These are phyloP conservation scores for Streptopelia turtur DNA, from an alignment of 2,797 vertebrate genomes.

Conservation along the genomic window DNA sequence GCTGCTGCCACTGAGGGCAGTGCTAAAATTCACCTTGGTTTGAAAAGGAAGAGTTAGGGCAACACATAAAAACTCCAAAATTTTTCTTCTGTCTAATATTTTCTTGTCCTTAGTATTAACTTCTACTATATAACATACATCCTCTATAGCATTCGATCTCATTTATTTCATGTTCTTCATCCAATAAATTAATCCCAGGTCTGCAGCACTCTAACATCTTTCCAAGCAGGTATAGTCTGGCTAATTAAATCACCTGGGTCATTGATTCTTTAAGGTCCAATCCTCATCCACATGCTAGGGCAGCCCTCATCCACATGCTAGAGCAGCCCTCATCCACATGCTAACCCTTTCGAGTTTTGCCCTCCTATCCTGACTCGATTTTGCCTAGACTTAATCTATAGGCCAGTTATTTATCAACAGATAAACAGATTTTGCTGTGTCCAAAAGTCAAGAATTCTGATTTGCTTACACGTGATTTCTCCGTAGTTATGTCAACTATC, in stretches of 20 bases:
- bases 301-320: not conserved
- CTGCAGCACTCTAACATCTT: not conserved
- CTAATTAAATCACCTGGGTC: not conserved
- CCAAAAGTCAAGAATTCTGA: not conserved
- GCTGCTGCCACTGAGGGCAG: not conserved
- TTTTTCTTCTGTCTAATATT: not conserved
- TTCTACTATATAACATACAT: not conserved
- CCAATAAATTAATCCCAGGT: not conserved
- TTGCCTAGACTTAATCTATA: not conserved
- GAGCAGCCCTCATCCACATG: not conserved
- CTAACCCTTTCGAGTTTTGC: not conserved
- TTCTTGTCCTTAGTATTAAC: not conserved
- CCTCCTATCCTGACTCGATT: not conserved
- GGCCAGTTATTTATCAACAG: not conserved
- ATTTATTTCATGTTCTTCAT: not conserved
- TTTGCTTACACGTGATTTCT: slow-evolving; percentile 10
- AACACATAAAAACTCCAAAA: not conserved
- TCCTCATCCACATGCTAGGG: not conserved
- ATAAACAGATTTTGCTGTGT: not conserved
- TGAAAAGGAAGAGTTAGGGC: not conserved
- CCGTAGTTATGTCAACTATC: slow-evolving; percentile 27
- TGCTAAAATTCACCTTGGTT: not conserved
- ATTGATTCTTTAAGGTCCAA: not conserved
- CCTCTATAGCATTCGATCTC: not conserved
- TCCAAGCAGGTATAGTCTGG: not conserved